These are phyloP conservation scores for Syngnathus scovelli DNA, from an alignment of 2,113 vertebrate genomes.

Conservation along the genomic window DNA sequence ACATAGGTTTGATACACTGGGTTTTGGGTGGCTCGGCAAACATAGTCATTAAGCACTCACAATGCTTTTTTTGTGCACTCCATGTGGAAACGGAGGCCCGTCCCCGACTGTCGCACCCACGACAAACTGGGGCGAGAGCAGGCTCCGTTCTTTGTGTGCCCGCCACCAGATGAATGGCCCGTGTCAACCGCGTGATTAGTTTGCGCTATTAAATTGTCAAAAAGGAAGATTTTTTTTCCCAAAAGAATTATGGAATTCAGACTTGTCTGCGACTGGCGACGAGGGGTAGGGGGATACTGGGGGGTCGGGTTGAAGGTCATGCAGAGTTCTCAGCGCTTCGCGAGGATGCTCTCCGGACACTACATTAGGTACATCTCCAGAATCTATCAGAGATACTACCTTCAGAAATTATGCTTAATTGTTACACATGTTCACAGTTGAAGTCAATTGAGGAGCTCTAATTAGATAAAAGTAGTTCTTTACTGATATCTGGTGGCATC, in stretches of 20 bases:
- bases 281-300: constrained; percentile 47
- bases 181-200: constrained; percentile 90
- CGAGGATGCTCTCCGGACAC: constrained; percentile 38
- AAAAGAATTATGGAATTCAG: constrained; percentile 78
- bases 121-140: constrained; percentile 66
- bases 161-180: constrained; percentile 86
- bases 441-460: neutral
- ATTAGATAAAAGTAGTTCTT: neutral
- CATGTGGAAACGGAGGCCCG: constrained; percentile 82
- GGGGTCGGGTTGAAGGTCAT: constrained; percentile 73
- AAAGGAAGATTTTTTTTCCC: constrained; percentile 79
- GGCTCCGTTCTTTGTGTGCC: constrained; percentile 80
- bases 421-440: neutral
- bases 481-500: neutral
- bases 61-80: constrained; percentile 86
- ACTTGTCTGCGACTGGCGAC: constrained; percentile 61
- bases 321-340: constrained; percentile 70
- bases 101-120: constrained; percentile 56
- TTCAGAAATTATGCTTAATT: neutral
- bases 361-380: constrained; percentile 6
- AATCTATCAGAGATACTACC: neutral
- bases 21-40: constrained; percentile 89
- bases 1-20: constrained; percentile 83
- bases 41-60: constrained; percentile 84
- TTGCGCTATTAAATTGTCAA: constrained; percentile 93